Evolutionary conservation across 2,797 vertebrate genomes (phyloP), one percentile per base, ranked within the genome.

Genomic region (Pseudochromis fuscus): DNA sequence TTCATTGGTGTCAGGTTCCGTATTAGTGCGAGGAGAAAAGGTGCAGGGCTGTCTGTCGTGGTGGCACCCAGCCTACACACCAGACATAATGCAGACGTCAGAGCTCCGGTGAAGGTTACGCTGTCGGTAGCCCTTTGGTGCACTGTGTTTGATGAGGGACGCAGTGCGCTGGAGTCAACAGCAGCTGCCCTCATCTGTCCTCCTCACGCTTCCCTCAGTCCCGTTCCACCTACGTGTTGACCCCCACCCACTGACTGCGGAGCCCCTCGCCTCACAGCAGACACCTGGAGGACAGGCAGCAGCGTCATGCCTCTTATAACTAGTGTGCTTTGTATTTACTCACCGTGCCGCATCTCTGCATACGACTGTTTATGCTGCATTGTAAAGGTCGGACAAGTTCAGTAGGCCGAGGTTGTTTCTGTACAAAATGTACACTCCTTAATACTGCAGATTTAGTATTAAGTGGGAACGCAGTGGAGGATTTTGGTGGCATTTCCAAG

Each of bases 111-210:
- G 89, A 92, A 92, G 91, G 92, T 91, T 91, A 89, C 67, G 33
- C 86, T 79, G 87, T 81, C 31, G 18, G 75, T 67, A 65, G 80
- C 72, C 64, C 80, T 83, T 78, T 86, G 89, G 82, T 85, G 82
- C 88, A 83, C 85, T 68, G 77, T 88, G 81, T 90, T 88, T 90
- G 85, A 89, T 87, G 85, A 90, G 85, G 88, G 86, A 85, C 79
- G 88, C 90, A 88, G 81, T 85, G 86, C 79, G 70, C 87, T 31
- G 73, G 52, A 87, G 85, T 84, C 71, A 86, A 83, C 83, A 70
- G 81, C 80, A 85, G 67, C 66, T 79, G 74, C 73, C 80, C 77
- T 84, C 79, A 64, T 75, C 71, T 58, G 55, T 81, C 84, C 72
- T 67, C 72, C 65, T 71, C 11, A 28, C 55, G 24, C 45, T 28